Evolutionary conservation across 2,113 vertebrate genomes (phyloP), one percentile per base, ranked within the genome.

Genomic region (Apaloderma vittatum): DNA sequence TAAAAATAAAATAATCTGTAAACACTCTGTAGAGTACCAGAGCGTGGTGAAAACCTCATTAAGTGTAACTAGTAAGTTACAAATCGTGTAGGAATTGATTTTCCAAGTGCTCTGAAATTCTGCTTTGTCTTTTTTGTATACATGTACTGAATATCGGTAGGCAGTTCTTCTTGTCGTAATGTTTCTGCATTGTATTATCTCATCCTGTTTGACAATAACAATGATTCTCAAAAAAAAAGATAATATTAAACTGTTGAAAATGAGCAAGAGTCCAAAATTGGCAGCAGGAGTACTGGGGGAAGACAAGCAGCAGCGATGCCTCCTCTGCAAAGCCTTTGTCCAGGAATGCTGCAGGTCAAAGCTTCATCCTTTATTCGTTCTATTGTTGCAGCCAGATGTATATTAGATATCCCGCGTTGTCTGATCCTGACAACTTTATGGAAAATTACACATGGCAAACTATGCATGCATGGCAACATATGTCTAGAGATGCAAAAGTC

Each of bases 391-490:
- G 20, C 43, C 74, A 36, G 11, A 8, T 1, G 0, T 46, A 1
- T 26, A 2, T 37, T 29, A 1, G 29, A 15, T 46, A 4, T n/a
- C 46, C 57, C 12, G 23, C 15, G 1, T 5, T 66, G 19, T 57
- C 52, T 58, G 48, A 55, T 36, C 29, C 9, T 30, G 49, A 17
- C 23, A 58, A 16, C 51, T 34, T 51, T 6, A 9, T 67, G 75
- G 15, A 46, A 34, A 68, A 11, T 46, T 5, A 1, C 15, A 5
- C 1, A 0, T 59, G 46, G 30, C 30, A 59, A 26, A 26, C 32
- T 6, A 1, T 10, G 17, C 37, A 1, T 6, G 23, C 19, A 0
- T 24, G 40, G 43, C 74, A 65, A 26, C 43, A 3, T 1, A 0
- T 3, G 36, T 34, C 72, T 32, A 49, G 70, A 57, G 30, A 27